Evolutionary conservation across 2,888 invertebrate genomes (phyloP), one percentile per base, ranked within the genome.

Genomic region (Caenorhabditis sp.): DNA sequence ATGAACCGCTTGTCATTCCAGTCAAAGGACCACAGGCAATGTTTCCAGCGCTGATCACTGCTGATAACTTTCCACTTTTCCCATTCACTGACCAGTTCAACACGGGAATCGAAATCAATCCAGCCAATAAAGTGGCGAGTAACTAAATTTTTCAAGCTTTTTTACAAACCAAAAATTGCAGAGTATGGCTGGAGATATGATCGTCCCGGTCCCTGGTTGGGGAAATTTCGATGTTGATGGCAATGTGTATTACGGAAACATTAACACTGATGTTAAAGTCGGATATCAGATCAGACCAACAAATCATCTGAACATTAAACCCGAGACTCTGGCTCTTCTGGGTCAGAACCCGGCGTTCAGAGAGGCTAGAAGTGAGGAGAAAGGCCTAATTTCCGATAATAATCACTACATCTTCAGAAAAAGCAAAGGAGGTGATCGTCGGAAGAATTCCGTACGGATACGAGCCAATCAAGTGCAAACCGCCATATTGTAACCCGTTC

Each of bases 401-500:
- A 5, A 20, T 15, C 9, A 2, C 18, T 2, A 47, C 32, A 50
- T 1, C 69, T 85, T 40, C 65, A 90, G 90, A 85, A 53, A 86
- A 89, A 50, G 88, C 89, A 15, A 87, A 87, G 51, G 88, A 88
- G 58, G 86, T 89, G 0, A 86, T 88, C 8, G 87, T 90, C 15
- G 89, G 88, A 26, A 68, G 88, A 22, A 83, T 90, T 62, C 90
- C 90, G 18, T 89, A 89, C 56, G 89, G 89, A 40, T 90, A 88
- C 62, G 87, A 88, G 70, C 90, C 90, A 26, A 86, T 89, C 58
- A 87, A 86, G 50, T 90, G 90, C 81, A 89, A 90, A 51, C 90
- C 90, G 8, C 90, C 90, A 65, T 89, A 89, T 67, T 90, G 90
- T 81, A 90, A 90, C 67, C 90, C 90, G 8, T 90, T 90, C 80